Percentiles rank a stretch among this genome's conserved stretches.
phyloP scores from a whole-genome alignment of 2,888 invertebrate species.

The Adelognathus sp. region DNA sequence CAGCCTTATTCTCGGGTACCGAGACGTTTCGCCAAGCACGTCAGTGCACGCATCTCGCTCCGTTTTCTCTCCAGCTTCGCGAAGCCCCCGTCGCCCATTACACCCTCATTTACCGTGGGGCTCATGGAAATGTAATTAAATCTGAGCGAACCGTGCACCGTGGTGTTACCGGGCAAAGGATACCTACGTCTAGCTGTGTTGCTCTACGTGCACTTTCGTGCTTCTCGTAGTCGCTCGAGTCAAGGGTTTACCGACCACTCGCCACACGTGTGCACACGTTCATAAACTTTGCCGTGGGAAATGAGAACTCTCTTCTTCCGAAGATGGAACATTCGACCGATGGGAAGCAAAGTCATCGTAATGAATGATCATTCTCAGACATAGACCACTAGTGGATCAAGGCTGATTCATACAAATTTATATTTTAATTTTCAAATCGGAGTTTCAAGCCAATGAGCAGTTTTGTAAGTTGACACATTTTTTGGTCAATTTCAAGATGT shows the following conservation, averaged over 20 bases:
- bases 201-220: not conserved
- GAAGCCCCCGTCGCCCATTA: slow-evolving; percentile 63
- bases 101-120: slow-evolving; percentile 68
- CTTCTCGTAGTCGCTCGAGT: not conserved
- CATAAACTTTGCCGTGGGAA: slow-evolving; percentile 63
- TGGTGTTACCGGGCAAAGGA: slow-evolving; percentile 47
- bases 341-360: too few relatives aligned
- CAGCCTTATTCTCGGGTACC: not conserved
- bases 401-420: too few relatives aligned
- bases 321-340: too few relatives aligned
- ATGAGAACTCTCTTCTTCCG: slow-evolving; percentile 8
- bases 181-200: not conserved
- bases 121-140: slow-evolving; percentile 75
- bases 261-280: not conserved
- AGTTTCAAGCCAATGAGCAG: too few relatives aligned
- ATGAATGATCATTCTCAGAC: too few relatives aligned
- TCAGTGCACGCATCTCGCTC: slow-evolving; percentile 1
- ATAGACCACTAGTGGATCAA: too few relatives aligned
- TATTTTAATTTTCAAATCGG: too few relatives aligned
- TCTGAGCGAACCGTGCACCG: slow-evolving; percentile 67
- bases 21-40: not conserved
- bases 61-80: slow-evolving; percentile 32
- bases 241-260: slow-evolving; percentile 14
- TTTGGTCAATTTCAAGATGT: too few relatives aligned
- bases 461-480: too few relatives aligned